phyloP scores from a whole-genome alignment of 1,140 invertebrate species.

The Drosophila watanabei region DNA sequence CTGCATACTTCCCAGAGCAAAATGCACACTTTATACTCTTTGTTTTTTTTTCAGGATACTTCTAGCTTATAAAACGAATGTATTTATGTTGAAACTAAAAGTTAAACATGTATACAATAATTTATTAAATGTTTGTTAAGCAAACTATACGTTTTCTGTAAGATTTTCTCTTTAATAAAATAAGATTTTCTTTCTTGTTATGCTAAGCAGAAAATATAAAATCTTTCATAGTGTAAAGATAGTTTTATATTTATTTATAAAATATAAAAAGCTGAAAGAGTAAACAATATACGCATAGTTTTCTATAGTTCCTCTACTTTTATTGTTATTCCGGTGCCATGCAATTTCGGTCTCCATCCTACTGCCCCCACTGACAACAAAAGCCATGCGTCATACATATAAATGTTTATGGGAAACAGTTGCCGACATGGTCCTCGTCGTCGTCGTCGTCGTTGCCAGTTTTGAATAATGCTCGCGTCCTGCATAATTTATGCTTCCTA shows the following conservation, averaged over 20 bases:
- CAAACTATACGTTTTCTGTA: neutral
- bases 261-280: neutral
- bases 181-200: neutral
- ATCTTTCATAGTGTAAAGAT: neutral
- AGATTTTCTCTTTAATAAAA: neutral
- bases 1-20: conserved; percentile 47
- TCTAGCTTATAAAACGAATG: neutral
- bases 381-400: conserved; percentile 70
- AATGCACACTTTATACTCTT: conserved; percentile 41
- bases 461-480: conserved; percentile 76
- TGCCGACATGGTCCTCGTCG: conserved; percentile 54
- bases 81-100: neutral
- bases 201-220: neutral
- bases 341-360: conserved; percentile 55
- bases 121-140: no score
- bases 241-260: neutral
- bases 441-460: conserved; percentile 50
- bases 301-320: conserved; percentile 23
- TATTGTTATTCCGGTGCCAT: conserved; percentile 43
- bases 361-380: conserved; percentile 59
- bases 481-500: conserved; percentile 78
- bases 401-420: conserved; percentile 78
- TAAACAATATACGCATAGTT: conserved; percentile 2
- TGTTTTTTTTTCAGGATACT: neutral
- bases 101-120: neutral